Evolutionary conservation across 2,113 vertebrate species (phyloP).

Genomic region (Odobenus rosmarus): DNA sequence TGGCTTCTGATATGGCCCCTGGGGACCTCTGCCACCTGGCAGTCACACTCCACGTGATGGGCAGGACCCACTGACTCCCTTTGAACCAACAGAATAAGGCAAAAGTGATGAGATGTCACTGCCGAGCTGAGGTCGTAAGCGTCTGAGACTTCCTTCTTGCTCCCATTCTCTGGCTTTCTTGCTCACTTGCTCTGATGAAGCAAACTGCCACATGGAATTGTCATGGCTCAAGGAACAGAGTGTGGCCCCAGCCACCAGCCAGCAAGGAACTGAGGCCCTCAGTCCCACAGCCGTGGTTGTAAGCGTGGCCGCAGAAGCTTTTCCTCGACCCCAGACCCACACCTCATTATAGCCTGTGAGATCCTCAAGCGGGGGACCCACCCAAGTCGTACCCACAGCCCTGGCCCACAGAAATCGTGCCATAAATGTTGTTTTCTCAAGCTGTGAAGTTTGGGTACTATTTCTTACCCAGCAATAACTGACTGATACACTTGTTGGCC

Average conservation of each 20-base stretch:
- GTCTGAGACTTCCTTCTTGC: fast-evolving
- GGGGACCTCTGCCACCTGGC: neutral
- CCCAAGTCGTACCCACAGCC: neutral
- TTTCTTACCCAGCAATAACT: neutral
- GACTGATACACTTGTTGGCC: neutral
- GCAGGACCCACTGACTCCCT: neutral
- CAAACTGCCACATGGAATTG: neutral
- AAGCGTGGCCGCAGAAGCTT: neutral
- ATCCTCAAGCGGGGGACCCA: neutral
- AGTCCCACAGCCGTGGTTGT: fast-evolving
- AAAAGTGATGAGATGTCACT: neutral
- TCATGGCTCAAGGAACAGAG: neutral
- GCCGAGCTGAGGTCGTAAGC: fast-evolving
- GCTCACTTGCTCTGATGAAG: neutral
- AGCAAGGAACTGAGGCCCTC: neutral
- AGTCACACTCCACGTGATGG: neutral
- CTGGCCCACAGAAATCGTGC: no score
- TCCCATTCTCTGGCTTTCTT: neutral
- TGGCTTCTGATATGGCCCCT: neutral
- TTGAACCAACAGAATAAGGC: neutral
- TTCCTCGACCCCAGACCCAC: neutral
- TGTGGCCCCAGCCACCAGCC: neutral
- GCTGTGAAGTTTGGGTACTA: neutral
- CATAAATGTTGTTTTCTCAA: neutral
- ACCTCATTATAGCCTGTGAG: fast-evolving